phyloP scores from a whole-genome alignment of 2,113 vertebrate species.

The Solenodon paradoxus region DNA sequence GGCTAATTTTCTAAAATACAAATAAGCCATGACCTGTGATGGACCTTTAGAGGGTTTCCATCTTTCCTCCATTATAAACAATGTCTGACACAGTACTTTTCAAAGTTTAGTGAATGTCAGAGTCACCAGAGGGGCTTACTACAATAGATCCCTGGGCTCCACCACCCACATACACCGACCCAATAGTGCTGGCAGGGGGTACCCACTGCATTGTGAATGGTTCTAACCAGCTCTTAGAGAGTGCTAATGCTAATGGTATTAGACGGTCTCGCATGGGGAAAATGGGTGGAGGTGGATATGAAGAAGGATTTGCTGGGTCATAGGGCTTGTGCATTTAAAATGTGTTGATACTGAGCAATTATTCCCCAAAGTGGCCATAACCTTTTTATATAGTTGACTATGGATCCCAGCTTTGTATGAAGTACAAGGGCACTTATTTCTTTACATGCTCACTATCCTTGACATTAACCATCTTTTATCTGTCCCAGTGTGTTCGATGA shows the following conservation, averaged over 20 bases:
- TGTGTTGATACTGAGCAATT: neutral
- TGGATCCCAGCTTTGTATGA: fast-evolving
- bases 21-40: neutral
- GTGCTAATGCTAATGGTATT: neutral
- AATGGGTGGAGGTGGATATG: neutral
- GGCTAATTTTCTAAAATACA: neutral
- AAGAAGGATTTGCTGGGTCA: neutral
- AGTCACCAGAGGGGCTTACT: neutral
- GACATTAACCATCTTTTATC: neutral
- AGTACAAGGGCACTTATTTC: neutral
- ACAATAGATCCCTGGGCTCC: neutral
- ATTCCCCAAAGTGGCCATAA: neutral
- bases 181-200: neutral
- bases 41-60: neutral
- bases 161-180: too few species aligned
- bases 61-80: neutral
- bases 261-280: too few species aligned
- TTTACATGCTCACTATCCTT: neutral
- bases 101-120: neutral
- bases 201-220: neutral
- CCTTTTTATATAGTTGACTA: too few species aligned
- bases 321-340: neutral
- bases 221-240: neutral
- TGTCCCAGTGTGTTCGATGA: neutral
- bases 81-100: neutral